Base-by-base conservation (phyloP, 2,797 vertebrate genomes). In the Chelidonichthys spinosus region DNA sequence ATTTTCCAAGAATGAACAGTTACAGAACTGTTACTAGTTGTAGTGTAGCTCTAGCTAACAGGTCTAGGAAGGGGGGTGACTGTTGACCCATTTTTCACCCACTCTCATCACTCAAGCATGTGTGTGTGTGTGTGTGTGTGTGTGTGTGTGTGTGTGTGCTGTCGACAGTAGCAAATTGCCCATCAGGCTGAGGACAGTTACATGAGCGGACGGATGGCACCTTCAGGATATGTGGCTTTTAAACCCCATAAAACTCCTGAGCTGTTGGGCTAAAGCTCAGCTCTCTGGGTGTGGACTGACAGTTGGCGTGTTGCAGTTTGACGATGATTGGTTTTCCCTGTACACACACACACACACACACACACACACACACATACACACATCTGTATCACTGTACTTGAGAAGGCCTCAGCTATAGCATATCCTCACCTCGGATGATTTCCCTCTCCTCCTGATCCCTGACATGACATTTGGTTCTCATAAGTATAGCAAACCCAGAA, bases 221-320 rank as follows among this genome's bases (percentile, higher is more conserved):
- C 84, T 90, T 79, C 69, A 81, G 49, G 61, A 85, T 83, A 73
- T 84, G 82, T 72, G 74, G 85, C 90, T 87, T 93, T 92, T 94
- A 92, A 86, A 87, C 78, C 70, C 74, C 73, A 84, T 91, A 92
- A 92, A 91, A 82, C 90, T 84, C 56, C 69, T 86, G 84, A 87
- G 88, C 85, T 73, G 66, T 44, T 46, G 63, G 17, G 63, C 78
- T 79, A 63, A 78, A 81, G 50, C 53, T 52, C 72, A 54, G 65
- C 83, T 69, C 63, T 73, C 59, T 70, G 78, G 78, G 76, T 74
- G 70, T 40, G 14, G 83, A 90, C 85, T 91, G 92, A 90, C 90
- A 92, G 90, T 84, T 75, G 44, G 70, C 64, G 55, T 83, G 59
- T 84, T 87, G 65, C 54, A 74, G 68, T 89, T 78, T 91, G 86